Evolutionary conservation across 2,888 invertebrate species (phyloP).

Genomic region (Pycnomerus fuliginosus): DNA sequence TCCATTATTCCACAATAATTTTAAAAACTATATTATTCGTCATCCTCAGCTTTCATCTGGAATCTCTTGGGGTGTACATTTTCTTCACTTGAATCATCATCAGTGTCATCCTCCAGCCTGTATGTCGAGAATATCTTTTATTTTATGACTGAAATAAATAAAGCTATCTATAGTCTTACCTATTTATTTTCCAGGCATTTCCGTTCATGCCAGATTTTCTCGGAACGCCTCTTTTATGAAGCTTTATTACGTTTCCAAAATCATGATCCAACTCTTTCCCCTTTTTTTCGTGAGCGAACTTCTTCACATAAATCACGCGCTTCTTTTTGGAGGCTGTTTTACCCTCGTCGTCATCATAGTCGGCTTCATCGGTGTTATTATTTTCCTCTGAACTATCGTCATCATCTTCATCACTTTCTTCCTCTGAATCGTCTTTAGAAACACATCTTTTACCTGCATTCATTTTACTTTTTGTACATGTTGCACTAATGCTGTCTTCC

Average conservation of each 20-base stretch:
- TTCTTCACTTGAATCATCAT: conserved; percentile 39
- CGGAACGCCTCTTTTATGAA: conserved; percentile 31
- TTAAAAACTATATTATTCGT: conserved; percentile 13
- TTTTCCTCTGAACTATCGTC: conserved; percentile 19
- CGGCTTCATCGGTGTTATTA: conserved; percentile 26
- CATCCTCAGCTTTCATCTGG: conserved; percentile 28
- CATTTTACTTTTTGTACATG: background rate
- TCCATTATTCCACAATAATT: background rate
- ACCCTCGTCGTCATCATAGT: conserved; percentile 20
- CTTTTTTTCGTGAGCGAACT: conserved; percentile 43
- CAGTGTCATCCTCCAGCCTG: conserved; percentile 26
- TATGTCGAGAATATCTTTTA: background rate
- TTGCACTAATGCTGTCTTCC: background rate
- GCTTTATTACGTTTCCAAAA: conserved; percentile 32
- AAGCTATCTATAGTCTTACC: conserved; percentile 19
- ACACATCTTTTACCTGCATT: background rate
- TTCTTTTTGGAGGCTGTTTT: conserved; percentile 24
- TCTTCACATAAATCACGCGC: conserved; percentile 33
- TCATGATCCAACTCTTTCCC: conserved; percentile 28
- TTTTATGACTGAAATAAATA: background rate
- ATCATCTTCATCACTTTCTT: conserved; percentile 15
- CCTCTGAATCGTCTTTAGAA: background rate
- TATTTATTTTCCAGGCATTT: conserved; percentile 3
- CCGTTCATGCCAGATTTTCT: conserved; percentile 16
- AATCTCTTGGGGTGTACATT: conserved; percentile 27